A percentile compares a stretch with the other conserved stretches of the same genome.
phyloP scores from a whole-genome alignment of 2,113 vertebrate species.

The Aegithalos caudatus region DNA sequence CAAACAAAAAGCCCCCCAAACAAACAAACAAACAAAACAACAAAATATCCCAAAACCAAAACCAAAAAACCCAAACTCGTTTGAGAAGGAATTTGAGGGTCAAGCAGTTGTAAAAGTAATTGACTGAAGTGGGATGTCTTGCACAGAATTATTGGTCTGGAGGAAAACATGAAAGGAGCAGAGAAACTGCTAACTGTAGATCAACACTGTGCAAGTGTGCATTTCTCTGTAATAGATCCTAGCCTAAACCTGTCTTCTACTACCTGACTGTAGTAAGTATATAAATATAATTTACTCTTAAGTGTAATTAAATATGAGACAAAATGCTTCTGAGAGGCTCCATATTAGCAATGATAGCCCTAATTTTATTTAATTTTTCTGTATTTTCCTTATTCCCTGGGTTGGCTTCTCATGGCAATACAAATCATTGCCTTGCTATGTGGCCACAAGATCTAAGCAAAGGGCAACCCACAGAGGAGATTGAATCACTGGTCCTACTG shows the following conservation, averaged over 20 bases:
- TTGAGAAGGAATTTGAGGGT: not conserved
- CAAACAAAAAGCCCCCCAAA: too few species aligned
- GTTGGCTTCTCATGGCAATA: not conserved
- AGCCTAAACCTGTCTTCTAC: not conserved
- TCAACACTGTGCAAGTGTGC: not conserved
- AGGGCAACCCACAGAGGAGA: not conserved
- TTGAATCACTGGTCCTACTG: not conserved
- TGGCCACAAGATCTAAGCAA: not conserved
- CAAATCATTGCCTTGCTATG: not conserved
- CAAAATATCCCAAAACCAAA: too few species aligned
- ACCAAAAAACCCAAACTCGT: not conserved
- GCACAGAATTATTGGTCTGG: not conserved
- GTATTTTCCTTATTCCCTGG: not conserved
- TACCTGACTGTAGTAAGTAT: not conserved
- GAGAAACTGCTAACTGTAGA: not conserved
- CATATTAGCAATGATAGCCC: not conserved
- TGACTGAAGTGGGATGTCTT: not conserved
- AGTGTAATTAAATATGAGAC: not conserved
- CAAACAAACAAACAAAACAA: not conserved
- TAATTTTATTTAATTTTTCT: not conserved
- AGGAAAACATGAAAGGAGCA: not conserved
- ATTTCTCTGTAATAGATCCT: not conserved
- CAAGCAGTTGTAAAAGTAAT: not conserved
- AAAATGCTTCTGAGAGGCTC: not conserved
- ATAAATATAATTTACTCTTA: not conserved